Evolutionary conservation across 64 coral and sea anemone genomes (phyloP), one percentile per base, ranked within the genome.

Genomic region (Montipora foliosa): DNA sequence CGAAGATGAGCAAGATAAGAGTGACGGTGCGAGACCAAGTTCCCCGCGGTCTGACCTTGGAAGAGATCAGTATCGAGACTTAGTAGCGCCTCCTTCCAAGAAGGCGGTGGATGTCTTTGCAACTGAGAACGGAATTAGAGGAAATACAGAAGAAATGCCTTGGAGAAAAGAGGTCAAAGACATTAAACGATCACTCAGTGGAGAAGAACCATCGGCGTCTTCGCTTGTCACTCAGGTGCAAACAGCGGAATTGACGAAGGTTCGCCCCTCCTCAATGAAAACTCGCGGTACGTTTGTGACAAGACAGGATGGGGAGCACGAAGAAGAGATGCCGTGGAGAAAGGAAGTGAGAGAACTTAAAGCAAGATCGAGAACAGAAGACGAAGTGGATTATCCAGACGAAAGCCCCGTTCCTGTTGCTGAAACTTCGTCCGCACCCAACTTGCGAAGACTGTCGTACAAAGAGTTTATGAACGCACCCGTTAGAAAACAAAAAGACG

Each of bases 391-490:
- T 66, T 72, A 86, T 86, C 16, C 19, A 51, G 82, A 71, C 48
- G 82, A 86, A 16, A 71, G 46, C 17, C 16, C 64, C 12, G 2
- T 16, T 1, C 44, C 82, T 14, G 62, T 71, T 50, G 8, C 21
- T 4, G 82, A 86, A n/a, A 8, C 37, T 2, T 86, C 82, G 20
- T 4, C 82, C 3, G 47, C 7, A 2, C 44, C 82, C 67, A 72
- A 86, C n/a, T 47, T 86, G 14, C 82, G 82, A 9, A 86, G 22
- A 71, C 49, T 86, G 17, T 86, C 82, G 2, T 93, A 93, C 75
- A 93, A 93, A 58, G 92, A 93, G 5, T 93, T 93, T 59, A 61
- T 74, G 13, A 79, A 67, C 0, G 77, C 50, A 5, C 92, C 92
- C 21, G 47, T 73, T 13, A 74, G 57, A 78, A 93, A 93, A 53